A percentile compares a stretch with the other conserved stretches of the same genome.
Conservation (phyloP, 2,888 invertebrate genomes). For the Drosophila flavopinicola region DNA sequence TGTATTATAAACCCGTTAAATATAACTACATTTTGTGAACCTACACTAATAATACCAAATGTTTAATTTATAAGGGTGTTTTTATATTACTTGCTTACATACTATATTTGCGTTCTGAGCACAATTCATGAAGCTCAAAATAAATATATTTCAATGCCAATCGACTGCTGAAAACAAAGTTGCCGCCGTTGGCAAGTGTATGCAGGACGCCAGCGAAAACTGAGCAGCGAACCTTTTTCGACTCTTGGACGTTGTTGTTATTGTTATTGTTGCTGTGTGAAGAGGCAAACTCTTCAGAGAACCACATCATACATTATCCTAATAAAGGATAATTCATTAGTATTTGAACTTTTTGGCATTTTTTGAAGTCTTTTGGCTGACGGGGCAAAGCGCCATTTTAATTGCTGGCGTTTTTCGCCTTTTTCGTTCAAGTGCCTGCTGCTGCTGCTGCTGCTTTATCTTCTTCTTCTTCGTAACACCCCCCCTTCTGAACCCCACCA, state of each 20-base stretch:
- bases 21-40: no score
- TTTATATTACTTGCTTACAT: no score
- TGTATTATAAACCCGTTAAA: no score
- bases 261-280: constrained; percentile 33
- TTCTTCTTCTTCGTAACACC: neutral
- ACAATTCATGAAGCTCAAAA: neutral
- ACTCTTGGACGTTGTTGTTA: constrained; percentile 51
- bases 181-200: constrained; percentile 20
- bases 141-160: no score
- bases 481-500: neutral
- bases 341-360: constrained; percentile 83
- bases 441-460: constrained; percentile 11
- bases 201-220: constrained; percentile 42
- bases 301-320: constrained; percentile 84
- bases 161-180: neutral
- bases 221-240: constrained; percentile 63
- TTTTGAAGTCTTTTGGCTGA: constrained; percentile 74
- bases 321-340: constrained; percentile 84
- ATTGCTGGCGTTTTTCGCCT: constrained; percentile 54
- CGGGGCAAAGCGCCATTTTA: constrained; percentile 65
- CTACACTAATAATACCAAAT: no score
- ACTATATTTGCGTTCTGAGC: no score
- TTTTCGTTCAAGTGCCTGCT: constrained; percentile 27
- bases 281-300: constrained; percentile 72
- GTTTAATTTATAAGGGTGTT: no score